Evolutionary conservation across 1,140 invertebrate genomes (phyloP).

Genomic region (Plodia interpunctella): DNA sequence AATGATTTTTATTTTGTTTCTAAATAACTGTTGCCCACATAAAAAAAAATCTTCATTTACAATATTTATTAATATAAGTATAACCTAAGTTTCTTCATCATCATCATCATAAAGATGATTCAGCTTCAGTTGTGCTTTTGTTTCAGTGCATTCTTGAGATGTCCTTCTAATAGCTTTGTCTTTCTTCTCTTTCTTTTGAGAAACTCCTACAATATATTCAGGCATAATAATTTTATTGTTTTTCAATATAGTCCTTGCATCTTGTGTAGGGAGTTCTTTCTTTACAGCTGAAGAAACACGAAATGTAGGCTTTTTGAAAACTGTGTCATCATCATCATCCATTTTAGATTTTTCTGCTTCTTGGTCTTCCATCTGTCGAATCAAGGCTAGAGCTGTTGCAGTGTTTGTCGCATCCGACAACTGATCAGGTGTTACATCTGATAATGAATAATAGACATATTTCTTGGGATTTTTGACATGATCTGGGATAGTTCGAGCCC

Average conservation of each 20-base stretch:
- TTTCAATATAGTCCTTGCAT: conserved; percentile 78
- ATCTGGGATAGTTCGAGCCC: conserved; percentile 79
- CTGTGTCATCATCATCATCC: conserved; percentile 49
- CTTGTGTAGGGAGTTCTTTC: conserved; percentile 30
- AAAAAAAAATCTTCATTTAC: conserved; percentile 3
- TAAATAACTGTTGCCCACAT: too few species aligned
- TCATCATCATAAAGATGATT: conserved; percentile 80
- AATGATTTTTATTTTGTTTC: too few species aligned
- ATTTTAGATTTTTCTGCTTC: conserved; percentile 49
- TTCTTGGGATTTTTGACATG: conserved; percentile 86
- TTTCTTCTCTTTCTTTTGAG: conserved; percentile 75
- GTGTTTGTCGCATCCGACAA: conserved; percentile 86
- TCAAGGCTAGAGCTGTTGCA: conserved; percentile 83
- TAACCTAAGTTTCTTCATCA: conserved; percentile 48
- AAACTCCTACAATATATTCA: conserved; percentile 87
- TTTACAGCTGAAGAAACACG: conserved; percentile 53
- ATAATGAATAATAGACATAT: conserved; percentile 86
- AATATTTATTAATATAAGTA: conserved; percentile 13
- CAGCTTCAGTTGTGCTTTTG: conserved; percentile 63
- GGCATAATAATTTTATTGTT: conserved; percentile 86
- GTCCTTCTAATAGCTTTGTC: conserved; percentile 39
- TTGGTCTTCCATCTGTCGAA: conserved; percentile 80
- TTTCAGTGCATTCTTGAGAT: conserved; percentile 40
- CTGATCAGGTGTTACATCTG: conserved; percentile 83
- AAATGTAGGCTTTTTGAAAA: conserved; percentile 75